Evolutionary conservation across 2,888 invertebrate species (phyloP).

Genomic region (Nephrotoma guestfalica): DNA sequence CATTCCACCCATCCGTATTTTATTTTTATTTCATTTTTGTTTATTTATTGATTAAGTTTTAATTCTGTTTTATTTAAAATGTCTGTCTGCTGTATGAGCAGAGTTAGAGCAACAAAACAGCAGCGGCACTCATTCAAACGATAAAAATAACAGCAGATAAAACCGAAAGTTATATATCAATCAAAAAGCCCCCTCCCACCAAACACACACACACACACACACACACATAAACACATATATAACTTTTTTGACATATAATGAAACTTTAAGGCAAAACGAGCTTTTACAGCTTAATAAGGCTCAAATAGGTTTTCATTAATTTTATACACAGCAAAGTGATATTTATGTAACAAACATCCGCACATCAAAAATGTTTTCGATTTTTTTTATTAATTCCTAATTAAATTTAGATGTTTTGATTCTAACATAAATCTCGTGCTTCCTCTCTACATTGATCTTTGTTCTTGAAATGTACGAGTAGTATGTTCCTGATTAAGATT

Average conservation of each 20-base stretch:
- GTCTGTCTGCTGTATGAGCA: neutral
- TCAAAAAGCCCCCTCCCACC: neutral
- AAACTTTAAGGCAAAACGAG: neutral
- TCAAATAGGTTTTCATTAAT: neutral
- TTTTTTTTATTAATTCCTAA: too few species aligned
- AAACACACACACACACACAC: neutral
- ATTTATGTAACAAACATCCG: neutral
- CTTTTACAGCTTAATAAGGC: neutral
- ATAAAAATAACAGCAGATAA: neutral
- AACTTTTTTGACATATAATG: neutral
- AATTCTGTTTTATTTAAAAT: neutral
- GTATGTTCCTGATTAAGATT: too few species aligned
- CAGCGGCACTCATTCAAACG: neutral
- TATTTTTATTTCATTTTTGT: too few species aligned
- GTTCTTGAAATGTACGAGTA: too few species aligned
- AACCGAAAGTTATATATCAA: neutral
- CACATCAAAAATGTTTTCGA: too few species aligned
- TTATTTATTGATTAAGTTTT: neutral
- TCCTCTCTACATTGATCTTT: too few species aligned
- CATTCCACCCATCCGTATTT: too few species aligned
- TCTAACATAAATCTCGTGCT: too few species aligned
- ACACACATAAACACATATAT: neutral
- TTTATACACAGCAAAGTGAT: neutral
- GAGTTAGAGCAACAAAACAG: neutral
- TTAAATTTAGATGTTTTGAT: too few species aligned